These are phyloP conservation scores for Kuschelorhynchus macadamiae DNA, from an alignment of 2,888 invertebrate genomes.

Conservation along the genomic window DNA sequence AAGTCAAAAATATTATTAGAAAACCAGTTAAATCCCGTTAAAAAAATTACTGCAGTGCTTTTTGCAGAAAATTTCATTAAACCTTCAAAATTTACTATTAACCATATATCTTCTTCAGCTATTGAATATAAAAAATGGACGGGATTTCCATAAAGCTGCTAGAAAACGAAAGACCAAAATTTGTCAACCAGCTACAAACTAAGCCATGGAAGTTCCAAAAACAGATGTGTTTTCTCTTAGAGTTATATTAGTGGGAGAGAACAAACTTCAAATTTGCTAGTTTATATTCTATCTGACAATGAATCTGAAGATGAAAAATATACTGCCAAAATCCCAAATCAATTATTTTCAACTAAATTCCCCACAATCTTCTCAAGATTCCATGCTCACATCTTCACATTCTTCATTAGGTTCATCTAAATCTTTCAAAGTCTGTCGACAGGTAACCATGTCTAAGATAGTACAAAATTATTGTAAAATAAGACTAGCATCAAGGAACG, in stretches of 20 bases:
- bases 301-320: background rate
- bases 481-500: no score
- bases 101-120: background rate
- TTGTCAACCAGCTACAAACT: background rate
- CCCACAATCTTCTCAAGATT: background rate
- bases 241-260: background rate
- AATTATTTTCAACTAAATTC: background rate
- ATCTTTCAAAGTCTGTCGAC: background rate
- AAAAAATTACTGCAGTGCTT: background rate
- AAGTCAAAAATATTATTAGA: constrained; percentile 37
- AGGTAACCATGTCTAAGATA: no score
- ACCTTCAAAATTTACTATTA: background rate
- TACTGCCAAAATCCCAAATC: background rate
- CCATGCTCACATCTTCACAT: background rate
- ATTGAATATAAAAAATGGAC: background rate
- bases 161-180: background rate
- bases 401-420: background rate
- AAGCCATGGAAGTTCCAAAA: background rate
- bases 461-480: no score
- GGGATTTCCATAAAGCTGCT: constrained; percentile 5
- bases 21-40: background rate
- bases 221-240: background rate
- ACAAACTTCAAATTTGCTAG: constrained; percentile 6
- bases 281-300: background rate
- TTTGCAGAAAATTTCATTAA: constrained; percentile 3